Evolutionary conservation across 2,888 invertebrate genomes (phyloP), one percentile per base, ranked within the genome.

Genomic region (Yponomeuta plumbellus): DNA sequence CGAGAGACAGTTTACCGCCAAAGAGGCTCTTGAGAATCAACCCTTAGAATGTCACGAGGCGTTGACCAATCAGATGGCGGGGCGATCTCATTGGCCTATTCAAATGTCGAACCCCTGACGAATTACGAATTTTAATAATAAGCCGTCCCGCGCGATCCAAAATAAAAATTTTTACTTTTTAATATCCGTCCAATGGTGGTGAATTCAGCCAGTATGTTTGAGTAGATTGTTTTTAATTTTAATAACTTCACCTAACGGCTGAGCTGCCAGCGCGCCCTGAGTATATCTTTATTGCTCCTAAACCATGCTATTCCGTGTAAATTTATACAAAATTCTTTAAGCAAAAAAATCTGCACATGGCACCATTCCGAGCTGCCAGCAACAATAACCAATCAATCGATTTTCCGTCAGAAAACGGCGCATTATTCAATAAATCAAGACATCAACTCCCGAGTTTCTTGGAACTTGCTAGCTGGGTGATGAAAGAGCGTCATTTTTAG

Each of bases 401-500:
- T 62, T 62, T 62, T 17, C 34, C 44, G 17, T 26, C 23, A 34
- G 34, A 62, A 26, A 62, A 34, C 17, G 17, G 44, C 44, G 8
- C 44, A 52, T 52, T 13, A 52, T 52, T 52, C 44, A 52, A 11
- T 11, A 68, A 69, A 69, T 70, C 69, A 71, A 64, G 63, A 40
- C 63, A 23, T 64, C 63, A 64, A 44, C 11, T 39, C 34, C 39
- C 21, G 20, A 2, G 40, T 21, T 64, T 66, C 59, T n/a, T 59
- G 57, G 52, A 65, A 62, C n/a, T 59, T 65, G 40, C 68, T 63
- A 67, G 70, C 74, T 77, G 64, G 67, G 75, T 78, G 79, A 78
- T 79, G 80, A 83, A 84, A 84, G 79, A 80, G 74, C 78, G 76
- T 75, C 77, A 80, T 78, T 80, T 80, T 84, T 80, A 80, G 80